Evolutionary conservation across 1,140 invertebrate genomes (phyloP), one percentile per base, ranked within the genome.

Genomic region (Drosophila persimilis): DNA sequence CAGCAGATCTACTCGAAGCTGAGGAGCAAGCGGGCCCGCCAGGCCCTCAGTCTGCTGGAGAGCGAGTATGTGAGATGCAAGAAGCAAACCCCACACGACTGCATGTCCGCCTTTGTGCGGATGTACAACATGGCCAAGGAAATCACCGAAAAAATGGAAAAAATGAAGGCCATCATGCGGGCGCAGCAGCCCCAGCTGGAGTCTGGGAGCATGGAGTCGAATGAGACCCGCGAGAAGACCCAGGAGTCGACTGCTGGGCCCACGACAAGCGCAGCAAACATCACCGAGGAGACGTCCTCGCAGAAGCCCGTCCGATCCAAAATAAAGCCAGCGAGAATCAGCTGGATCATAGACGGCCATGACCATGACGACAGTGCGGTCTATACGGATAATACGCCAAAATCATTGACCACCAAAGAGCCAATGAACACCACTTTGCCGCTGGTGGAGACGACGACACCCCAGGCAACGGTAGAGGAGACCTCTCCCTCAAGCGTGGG

Each of bases 51-150:
- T 11, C 63, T 71, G 48, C 50, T 91, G 43, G 85, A 90, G 39
- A 47, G 15, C 9, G 83, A 91, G 39, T 91, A 89, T 51, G 47
- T 77, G 8, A 65, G 80, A 4, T 91, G 90, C 48, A 90, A 86
- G 52, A 90, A 90, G 29, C 74, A 89, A 11, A 85, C 86, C 6
- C 78, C 75, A 0, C 53, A 83, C 17, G 75, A 89, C 31, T 91
- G 90, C 59, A 85, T 89, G 83, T 70, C 71, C 11, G 83, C 75
- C 20, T 90, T 91, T n/a, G 48, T 89, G 57, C 73, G 76, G 9
- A 88, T 91, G 75, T 91, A 90, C 45, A 71, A 89, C 8, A 76
- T 91, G 73, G 86, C 86, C 46, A 81, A 66, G 35, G 90, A 91
- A 24, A 78, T 91, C 6, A 79, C 75, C 45, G 80, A 90, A 46